Conservation (phyloP, 2,797 vertebrate genomes). For the Siniperca undulata region DNA sequence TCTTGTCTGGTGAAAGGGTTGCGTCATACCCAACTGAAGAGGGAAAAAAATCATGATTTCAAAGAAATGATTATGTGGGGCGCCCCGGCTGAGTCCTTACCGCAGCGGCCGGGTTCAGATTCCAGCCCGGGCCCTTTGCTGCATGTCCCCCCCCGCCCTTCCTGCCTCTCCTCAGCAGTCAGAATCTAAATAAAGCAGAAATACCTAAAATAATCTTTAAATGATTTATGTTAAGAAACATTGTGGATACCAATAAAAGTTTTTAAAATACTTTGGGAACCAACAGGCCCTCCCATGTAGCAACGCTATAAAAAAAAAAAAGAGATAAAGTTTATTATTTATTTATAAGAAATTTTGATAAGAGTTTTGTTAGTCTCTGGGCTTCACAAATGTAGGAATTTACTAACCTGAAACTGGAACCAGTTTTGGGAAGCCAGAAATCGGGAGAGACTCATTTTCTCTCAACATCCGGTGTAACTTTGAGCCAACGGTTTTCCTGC, state of each 20-base stretch:
- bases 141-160: too few relatives aligned
- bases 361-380: not conserved
- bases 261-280: too few relatives aligned
- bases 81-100: too few relatives aligned
- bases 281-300: too few relatives aligned
- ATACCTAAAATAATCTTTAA: not conserved
- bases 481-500: not conserved
- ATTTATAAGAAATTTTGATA: not conserved
- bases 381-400: not conserved
- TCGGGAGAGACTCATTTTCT: not conserved
- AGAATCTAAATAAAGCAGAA: too few relatives aligned
- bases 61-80: not conserved
- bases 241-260: not conserved
- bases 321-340: not conserved
- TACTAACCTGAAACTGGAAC: not conserved
- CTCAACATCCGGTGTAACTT: constrained; percentile 2
- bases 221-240: not conserved
- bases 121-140: too few relatives aligned
- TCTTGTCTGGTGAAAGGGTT: not conserved
- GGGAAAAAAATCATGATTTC: not conserved
- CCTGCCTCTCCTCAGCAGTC: too few relatives aligned
- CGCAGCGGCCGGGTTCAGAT: too few relatives aligned
- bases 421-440: not conserved
- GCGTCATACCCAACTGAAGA: not conserved
- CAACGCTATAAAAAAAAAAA: not conserved